phyloP scores from a whole-genome alignment of 2,113 vertebrate species.

The Oxyruncus cristatus region DNA sequence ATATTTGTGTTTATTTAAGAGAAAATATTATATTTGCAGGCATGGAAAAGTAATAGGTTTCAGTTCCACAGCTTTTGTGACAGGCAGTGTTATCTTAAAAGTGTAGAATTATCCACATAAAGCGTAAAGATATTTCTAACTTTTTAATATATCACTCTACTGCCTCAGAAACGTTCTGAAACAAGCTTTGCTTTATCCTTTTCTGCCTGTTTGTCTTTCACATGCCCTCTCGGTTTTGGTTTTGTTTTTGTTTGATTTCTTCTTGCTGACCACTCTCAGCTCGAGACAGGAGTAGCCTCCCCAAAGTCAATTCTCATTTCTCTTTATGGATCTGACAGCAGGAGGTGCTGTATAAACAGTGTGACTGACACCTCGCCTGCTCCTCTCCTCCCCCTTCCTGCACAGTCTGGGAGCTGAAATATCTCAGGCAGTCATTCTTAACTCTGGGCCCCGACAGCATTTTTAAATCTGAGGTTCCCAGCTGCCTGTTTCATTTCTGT shows the following conservation, averaged over 20 bases:
- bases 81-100: neutral
- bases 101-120: neutral
- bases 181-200: neutral
- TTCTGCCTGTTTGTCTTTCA: neutral
- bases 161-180: neutral
- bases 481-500: neutral
- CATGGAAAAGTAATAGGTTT: neutral
- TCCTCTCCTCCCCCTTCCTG: constrained; percentile 4
- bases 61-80: neutral
- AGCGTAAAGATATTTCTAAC: neutral
- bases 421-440: constrained; percentile 40
- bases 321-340: constrained; percentile 63
- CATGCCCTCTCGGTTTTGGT: neutral
- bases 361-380: neutral
- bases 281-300: neutral
- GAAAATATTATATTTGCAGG: neutral
- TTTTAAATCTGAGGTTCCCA: neutral
- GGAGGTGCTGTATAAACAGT: constrained; percentile 78
- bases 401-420: neutral
- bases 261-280: neutral
- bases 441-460: constrained; percentile 19
- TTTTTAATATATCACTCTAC: neutral
- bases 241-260: constrained; percentile 39
- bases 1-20: neutral
- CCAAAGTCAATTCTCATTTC: constrained; percentile 24